These are phyloP conservation scores for Chascanopsetta lugubris DNA, from an alignment of 2,113 vertebrate genomes.

Conservation along the genomic window DNA sequence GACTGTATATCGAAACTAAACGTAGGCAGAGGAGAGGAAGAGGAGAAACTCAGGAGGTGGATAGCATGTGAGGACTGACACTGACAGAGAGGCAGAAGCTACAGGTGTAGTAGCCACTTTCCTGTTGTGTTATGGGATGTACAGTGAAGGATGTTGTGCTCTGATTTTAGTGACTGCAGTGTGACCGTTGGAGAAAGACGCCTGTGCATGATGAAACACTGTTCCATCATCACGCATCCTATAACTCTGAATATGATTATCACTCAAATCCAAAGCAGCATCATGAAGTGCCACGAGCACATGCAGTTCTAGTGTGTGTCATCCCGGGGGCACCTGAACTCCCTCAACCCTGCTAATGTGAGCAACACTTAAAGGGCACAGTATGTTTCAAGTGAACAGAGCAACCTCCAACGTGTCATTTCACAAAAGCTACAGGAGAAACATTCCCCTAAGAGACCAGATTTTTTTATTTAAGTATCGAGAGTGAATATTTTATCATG, in stretches of 20 bases:
- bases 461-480: neutral
- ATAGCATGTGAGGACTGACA: conserved; percentile 14
- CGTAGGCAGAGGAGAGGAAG: neutral
- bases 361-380: conserved; percentile 12
- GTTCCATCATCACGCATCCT: neutral
- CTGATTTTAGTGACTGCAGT: conserved; percentile 57
- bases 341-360: conserved; percentile 46
- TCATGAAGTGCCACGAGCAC: conserved; percentile 8
- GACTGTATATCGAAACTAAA: conserved; percentile 12
- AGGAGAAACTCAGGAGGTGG: conserved; percentile 2
- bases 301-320: conserved; percentile 23
- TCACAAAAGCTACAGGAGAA: conserved; percentile 24
- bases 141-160: conserved; percentile 39
- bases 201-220: conserved; percentile 26
- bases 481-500: neutral
- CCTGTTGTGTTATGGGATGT: conserved; percentile 30
- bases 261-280: conserved; percentile 31
- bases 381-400: conserved; percentile 1
- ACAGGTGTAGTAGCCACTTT: conserved; percentile 12
- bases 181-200: conserved; percentile 23
- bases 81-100: conserved; percentile 4
- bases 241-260: neutral
- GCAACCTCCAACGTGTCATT: too few species aligned
- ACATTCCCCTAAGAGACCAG: conserved; percentile 26
- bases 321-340: neutral